Percentiles rank a stretch among this genome's conserved stretches.
These are phyloP conservation scores for Ptychodera flava DNA, from an alignment of 35 echinoderm and acorn worm genomes.

Conservation along the genomic window DNA sequence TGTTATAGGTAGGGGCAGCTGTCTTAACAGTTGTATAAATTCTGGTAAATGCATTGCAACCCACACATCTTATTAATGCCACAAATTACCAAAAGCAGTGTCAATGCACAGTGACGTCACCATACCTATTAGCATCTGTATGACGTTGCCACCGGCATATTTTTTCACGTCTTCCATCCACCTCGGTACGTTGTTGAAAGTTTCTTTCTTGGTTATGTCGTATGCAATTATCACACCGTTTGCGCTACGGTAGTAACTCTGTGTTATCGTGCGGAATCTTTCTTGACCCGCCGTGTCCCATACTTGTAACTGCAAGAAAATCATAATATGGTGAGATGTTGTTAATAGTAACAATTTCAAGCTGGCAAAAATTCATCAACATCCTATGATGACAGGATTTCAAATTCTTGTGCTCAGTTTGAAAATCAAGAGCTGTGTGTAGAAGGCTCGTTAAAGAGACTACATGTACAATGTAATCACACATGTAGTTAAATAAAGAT, in stretches of 20 bases:
- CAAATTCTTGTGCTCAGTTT: no score
- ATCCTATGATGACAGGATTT: no score
- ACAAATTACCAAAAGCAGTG: no score
- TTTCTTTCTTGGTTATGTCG: constrained; percentile 99
- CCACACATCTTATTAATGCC: no score
- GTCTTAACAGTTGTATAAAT: no score
- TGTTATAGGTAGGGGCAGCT: no score
- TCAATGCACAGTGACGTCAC: no score
- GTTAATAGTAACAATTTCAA: not conserved
- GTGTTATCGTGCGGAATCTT: constrained; percentile 95
- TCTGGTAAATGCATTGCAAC: no score
- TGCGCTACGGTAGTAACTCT: constrained; percentile 98
- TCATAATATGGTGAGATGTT: not conserved
- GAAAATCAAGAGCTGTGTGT: no score
- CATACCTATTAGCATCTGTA: constrained; percentile 94
- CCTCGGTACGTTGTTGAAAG: constrained; percentile 84
- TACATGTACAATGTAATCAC: no score
- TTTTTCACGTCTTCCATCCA: constrained; percentile 99
- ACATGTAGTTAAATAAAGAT: no score
- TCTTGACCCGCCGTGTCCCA: constrained; percentile 99
- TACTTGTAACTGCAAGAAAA: constrained; percentile 76
- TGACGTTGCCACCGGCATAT: constrained; percentile 81
- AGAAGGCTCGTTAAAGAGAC: no score
- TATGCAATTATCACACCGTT: constrained; percentile 98
- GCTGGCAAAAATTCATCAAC: not conserved